These are phyloP conservation scores for Bursaphelenchus okinawaensis DNA, from an alignment of 2,888 invertebrate genomes.

Conservation along the genomic window DNA sequence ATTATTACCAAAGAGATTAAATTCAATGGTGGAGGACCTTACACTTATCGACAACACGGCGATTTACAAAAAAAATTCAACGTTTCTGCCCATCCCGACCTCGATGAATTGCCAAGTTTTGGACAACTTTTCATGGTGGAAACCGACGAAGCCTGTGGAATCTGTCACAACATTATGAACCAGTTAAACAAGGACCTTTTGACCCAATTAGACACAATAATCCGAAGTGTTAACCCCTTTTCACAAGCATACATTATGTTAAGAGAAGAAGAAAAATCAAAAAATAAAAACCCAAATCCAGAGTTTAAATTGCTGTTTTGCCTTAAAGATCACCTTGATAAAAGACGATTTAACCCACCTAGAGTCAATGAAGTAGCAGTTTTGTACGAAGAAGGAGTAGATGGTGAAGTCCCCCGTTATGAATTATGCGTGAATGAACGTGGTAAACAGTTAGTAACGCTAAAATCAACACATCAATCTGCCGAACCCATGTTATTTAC, in stretches of 20 bases:
- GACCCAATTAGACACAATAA: too few species aligned
- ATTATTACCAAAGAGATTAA: neutral
- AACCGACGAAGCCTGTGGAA: constrained; percentile 7
- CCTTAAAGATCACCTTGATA: too few species aligned
- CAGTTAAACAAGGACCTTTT: too few species aligned
- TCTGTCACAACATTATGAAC: constrained; percentile 3
- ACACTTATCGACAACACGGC: neutral
- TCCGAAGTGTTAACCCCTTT: neutral
- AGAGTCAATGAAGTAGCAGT: constrained; percentile 19
- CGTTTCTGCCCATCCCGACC: neutral
- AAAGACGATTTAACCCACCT: constrained; percentile 19
- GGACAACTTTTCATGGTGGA: constrained; percentile 12
- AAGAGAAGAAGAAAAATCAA: neutral
- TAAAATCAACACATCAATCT: too few species aligned
- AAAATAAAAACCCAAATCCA: too few species aligned
- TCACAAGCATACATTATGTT: neutral
- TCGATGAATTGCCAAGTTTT: neutral
- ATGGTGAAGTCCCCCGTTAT: constrained; percentile 16
- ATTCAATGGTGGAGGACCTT: neutral
- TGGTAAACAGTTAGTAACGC: too few species aligned
- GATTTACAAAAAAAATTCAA: neutral
- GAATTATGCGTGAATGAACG: constrained; percentile 12
- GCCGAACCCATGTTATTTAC: neutral
- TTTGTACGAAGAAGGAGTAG: constrained; percentile 9
- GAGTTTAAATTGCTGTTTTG: too few species aligned